Base-by-base conservation (phyloP, 2,888 invertebrate genomes). In the Euplagia quadripunctaria region DNA sequence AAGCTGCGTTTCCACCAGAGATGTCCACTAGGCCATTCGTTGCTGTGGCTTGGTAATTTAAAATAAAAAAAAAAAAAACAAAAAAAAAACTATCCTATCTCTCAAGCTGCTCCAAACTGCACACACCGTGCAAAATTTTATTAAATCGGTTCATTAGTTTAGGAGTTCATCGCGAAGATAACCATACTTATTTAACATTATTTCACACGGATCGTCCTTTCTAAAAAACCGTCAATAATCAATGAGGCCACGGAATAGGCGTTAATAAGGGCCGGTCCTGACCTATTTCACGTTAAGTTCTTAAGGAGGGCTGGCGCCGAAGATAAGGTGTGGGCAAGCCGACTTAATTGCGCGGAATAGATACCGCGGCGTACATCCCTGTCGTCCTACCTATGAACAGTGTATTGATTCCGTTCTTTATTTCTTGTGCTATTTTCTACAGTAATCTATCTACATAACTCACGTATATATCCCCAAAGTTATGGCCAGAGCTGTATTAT, bases 331-430 rank as follows among this genome's bases (percentile, higher is more conserved):
- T 70, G 81, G 86, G 82, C 90, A 89, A 91, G 89, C 87, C 89
- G 85, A 85, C 84, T 88, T 94, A 94, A 94, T 94, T 93, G 94
- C 91, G 86, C 88, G 88, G 91, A 87, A 91, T 89, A 90, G 91
- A 91, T 90, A 88, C 82, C 83, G 81, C 4, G 55, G 52, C 17
- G 66, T 51, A 63, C 63, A 49, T 76, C 77, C 78, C 81, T 82
- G 81, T 83, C 84, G 81, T 77, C 69, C 79, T 83, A 82, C 77
- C 75, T 79, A 80, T 78, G 72, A 66, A 74, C 68, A 73, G 66
- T 71, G 72, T 74, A 71, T 68, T 79, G 77, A 78, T 55, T 31
- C 1, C 6, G 14, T 31, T 61, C 61, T 14, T 31, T 31, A 61
- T 14, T 61, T 61, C 61, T 61, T 61, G 61, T 14, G 31, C 61